Evolutionary conservation across 2,113 vertebrate species (phyloP), one percentile per base, ranked within the genome.

Genomic region (Pteronura brasiliensis): DNA sequence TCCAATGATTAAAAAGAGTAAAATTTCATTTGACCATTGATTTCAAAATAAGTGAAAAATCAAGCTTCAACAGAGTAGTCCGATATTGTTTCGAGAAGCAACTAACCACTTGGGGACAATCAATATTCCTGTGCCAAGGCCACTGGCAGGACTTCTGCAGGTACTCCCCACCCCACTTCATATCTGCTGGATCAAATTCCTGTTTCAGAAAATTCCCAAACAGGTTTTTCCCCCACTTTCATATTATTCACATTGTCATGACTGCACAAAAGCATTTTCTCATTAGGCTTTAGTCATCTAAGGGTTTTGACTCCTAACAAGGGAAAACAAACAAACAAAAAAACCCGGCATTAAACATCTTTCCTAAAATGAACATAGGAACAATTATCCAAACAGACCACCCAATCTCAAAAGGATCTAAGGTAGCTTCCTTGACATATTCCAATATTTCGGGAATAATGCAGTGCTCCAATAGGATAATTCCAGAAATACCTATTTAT

Each of bases 401-500:
- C 39, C 12, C 81, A 71, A 20, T 27, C 65, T 93, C 34, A 79
- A 81, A 72, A 74, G 44, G 71, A 67, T 29, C 21, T 7, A 88
- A 93, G 20, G 67, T 69, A 81, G 17, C 8, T 63, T 86, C 67
- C 77, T 81, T 77, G 67, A 67, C 77, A 57, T 95, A 25, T 57
- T 76, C 77, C 42, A 94, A 1, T 59, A 93, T 88, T 94, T 74
- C 0, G 7, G 55, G 72, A 88, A 90, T 72, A 86, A 89, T 5
- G 9, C 3, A 63, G 8, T 90, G 97, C 12, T 1, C 65, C 42
- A 90, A 6, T 47, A 57, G 36, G 57, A 61, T 90, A 95, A 90
- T 93, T 97, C 86, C 1, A 6, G 86, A 95, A 97, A 90, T 74
- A 76, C 29, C 29, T 89, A 87, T 13, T 95, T 93, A 77, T 49